Evolutionary conservation across 2,113 vertebrate species (phyloP), one percentile per base, ranked within the genome.

Genomic region (Cololabis saira): DNA sequence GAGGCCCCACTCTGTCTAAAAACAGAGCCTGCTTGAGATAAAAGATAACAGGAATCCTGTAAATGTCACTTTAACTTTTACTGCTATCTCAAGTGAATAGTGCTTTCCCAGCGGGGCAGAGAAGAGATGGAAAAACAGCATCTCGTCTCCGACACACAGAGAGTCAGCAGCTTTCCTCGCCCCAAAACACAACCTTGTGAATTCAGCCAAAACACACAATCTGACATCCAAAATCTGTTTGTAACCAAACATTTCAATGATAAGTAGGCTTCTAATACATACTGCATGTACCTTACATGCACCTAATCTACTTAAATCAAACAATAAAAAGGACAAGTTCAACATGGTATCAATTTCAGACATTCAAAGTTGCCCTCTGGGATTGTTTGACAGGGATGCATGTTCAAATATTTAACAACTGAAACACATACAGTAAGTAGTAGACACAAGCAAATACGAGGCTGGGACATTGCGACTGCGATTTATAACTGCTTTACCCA

Each of bases 21-120:
- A 83, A 68, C 74, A 80, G 71, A 80, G 72, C 16, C 50, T 1
- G 54, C 73, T 63, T 67, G 12, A 87, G 82, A 87, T 84, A 83
- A 84, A 67, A 70, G 76, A 84, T 72, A 80, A 67, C 16, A 61
- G 27, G 24, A 52, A 76, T 48, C 44, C 45, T 68, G 65, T 52
- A 71, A 71, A 78, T 81, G 52, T 78, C 86, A 73, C 61, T 73
- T 70, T 42, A 66, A 65, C 66, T 43, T 78, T 65, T 48, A 50
- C 67, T 79, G 12, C 0, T 73, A 76, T 74, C 75, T 86, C 22
- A 62, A 76, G 64, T 49, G 75, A 68, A 59, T 15, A 60, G 37
- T n/a, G 13, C 37, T 71, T 58, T 72, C 58, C 72, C 59, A 37
- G n/a, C 0, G 21, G 55, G 71, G 48, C 12, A 19, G 19, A 52